Base-by-base conservation (phyloP, 2,888 invertebrate species). In the Chrysina gloriosa region DNA sequence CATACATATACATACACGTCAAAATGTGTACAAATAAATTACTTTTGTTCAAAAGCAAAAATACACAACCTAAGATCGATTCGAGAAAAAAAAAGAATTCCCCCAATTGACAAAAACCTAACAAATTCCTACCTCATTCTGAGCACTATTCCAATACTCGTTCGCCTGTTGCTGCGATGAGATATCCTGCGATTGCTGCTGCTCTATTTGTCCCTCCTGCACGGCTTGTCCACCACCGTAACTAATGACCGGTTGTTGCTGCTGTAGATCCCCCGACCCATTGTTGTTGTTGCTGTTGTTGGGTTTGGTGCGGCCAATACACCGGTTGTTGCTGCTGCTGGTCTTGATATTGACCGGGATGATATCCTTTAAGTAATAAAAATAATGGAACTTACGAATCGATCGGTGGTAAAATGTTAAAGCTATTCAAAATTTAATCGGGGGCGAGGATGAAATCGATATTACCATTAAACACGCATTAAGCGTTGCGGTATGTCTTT, bases 71-170 rank as follows among this genome's bases (percentile, higher is more conserved):
- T n/a, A n/a, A n/a, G n/a, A n/a, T n/a, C n/a, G n/a, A n/a, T n/a
- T n/a, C 50, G 14, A 27, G 31, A 52, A 61, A 47, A 54, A 50
- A 66, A 48, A 64, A 50, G 25, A 63, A 16, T 16, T 63, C 23
- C n/a, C n/a, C 19, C 6, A 25, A 23, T 19, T 9, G 6, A 27
- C 48, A 68, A 42, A 64, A 64, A 42, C 64, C 63, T 42, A 54
- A 56, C 61, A 50, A 56, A 47, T 25, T 69, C 77, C 73, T 78
- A 83, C 83, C 83, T 83, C 82, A 72, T 74, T 69, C 67, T 78
- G 79, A 80, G 81, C 77, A 73, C 76, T 77, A 72, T 75, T 75
- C 74, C 80, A 79, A 72, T 81, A 81, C 66, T 80, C 77, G 70
- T 70, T 78, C 21, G 64, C 69, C 70, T 77, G 78, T 67, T 77